A percentile compares a stretch with the other conserved stretches of the same genome.
These are phyloP conservation scores for Danaus plexippus DNA, from an alignment of 1,140 invertebrate species.

Conservation along the genomic window DNA sequence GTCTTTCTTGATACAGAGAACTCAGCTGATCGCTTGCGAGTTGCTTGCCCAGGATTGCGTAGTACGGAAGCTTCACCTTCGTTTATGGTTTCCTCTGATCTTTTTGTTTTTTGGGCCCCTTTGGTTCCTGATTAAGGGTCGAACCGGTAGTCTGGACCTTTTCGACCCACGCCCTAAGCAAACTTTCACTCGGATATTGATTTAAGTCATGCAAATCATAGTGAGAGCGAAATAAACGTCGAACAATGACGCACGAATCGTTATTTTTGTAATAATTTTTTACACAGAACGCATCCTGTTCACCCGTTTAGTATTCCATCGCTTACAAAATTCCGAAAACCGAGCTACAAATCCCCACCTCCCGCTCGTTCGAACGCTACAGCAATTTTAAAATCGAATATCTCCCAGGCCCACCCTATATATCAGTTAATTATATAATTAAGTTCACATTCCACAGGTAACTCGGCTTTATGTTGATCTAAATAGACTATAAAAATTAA, in stretches of 20 bases:
- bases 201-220: slow-evolving; percentile 17
- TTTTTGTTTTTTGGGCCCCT: slow-evolving; percentile 3
- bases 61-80: slow-evolving; percentile 6
- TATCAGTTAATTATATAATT: no score
- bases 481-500: no score
- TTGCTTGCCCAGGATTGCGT: slow-evolving; percentile 9
- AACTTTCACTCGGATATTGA: slow-evolving; percentile 12
- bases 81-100: slow-evolving; percentile 1
- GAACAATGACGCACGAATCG: slow-evolving; percentile 13
- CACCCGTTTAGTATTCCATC: no score
- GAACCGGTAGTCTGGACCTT: slow-evolving; percentile 16
- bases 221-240: slow-evolving; percentile 17
- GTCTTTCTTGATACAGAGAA: slow-evolving; percentile 9
- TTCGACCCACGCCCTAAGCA: slow-evolving; percentile 12
- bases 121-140: slow-evolving; percentile 9
- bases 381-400: no score
- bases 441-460: no score
- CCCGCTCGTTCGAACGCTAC: no score
- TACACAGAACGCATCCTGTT: no score
- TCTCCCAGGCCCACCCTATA: no score
- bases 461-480: no score
- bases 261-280: no score
- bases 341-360: no score
- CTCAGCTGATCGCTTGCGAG: slow-evolving; percentile 9
- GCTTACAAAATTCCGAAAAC: no score